These are phyloP conservation scores for Protonibea diacanthus DNA, from an alignment of 2,797 vertebrate species.

Conservation along the genomic window DNA sequence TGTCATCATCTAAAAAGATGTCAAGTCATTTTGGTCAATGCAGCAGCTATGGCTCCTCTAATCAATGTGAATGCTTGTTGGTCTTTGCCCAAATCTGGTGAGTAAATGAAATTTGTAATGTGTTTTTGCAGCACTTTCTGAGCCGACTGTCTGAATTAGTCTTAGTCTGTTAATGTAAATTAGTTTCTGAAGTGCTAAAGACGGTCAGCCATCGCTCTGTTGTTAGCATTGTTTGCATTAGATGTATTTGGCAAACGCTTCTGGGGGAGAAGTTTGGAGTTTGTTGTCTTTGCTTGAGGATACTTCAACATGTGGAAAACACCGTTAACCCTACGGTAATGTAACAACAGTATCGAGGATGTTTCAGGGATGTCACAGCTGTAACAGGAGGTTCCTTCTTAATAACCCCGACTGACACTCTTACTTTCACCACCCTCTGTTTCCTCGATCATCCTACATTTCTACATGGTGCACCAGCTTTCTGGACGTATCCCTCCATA, in stretches of 20 bases:
- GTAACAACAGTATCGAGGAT: conserved; percentile 1
- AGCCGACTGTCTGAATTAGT: not conserved
- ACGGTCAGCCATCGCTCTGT: not conserved
- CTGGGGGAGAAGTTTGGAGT: conserved; percentile 2
- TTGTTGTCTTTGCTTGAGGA: not conserved
- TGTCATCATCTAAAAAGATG: not conserved
- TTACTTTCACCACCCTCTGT: conserved; percentile 11
- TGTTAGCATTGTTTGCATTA: not conserved
- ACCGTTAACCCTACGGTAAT: not conserved
- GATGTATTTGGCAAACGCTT: not conserved
- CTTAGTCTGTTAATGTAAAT: not conserved
- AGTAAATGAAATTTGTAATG: conserved; percentile 8
- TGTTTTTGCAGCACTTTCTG: conserved; percentile 11
- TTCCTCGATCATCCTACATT: conserved; percentile 16
- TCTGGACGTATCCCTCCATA: conserved; percentile 32
- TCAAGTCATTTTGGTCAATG: conserved; percentile 17
- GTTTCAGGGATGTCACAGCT: conserved; percentile 9
- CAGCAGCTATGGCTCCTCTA: not conserved
- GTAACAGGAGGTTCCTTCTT: not conserved
- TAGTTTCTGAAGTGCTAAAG: not conserved
- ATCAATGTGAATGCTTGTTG: conserved; percentile 3
- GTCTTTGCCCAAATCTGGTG: not conserved
- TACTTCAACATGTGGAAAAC: not conserved
- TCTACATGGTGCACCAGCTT: not conserved
- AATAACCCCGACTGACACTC: not conserved